Evolutionary conservation across 2,888 invertebrate genomes (phyloP).

Genomic region (Azorinus chamasolen): DNA sequence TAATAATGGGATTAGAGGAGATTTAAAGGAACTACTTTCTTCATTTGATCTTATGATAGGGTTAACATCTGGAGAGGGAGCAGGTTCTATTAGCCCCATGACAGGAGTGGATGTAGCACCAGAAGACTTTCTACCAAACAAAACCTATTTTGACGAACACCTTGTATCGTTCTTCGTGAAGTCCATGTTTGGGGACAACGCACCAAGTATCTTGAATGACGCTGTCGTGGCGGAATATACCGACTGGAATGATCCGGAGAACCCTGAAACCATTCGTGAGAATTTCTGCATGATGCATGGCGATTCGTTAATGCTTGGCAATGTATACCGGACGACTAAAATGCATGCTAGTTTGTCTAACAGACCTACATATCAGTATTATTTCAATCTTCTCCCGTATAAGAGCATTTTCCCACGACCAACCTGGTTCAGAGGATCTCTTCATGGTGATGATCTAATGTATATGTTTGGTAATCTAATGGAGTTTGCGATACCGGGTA

Average conservation of each 20-base stretch:
- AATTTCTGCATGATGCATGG: conserved; percentile 49
- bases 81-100: conserved; percentile 5
- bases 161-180: neutral
- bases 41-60: conserved; percentile 65
- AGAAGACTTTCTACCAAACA: neutral
- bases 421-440: conserved; percentile 95
- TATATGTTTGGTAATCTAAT: conserved; percentile 92
- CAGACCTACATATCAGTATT: conserved; percentile 45
- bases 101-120: neutral
- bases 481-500: neutral
- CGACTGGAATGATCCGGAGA: conserved; percentile 44
- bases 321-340: conserved; percentile 22
- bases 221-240: conserved; percentile 52
- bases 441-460: conserved; percentile 97
- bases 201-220: conserved; percentile 18
- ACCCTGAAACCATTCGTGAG: conserved; percentile 29
- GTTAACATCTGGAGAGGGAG: conserved; percentile 61
- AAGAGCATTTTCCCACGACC: conserved; percentile 92
- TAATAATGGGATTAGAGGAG: no score
- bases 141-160: neutral
- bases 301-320: conserved; percentile 62
- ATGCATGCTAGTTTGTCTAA: conserved; percentile 34
- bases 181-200: conserved; percentile 11
- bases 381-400: conserved; percentile 89
- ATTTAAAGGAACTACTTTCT: conserved; percentile 14